Conservation (phyloP, 2,797 vertebrate genomes). For the Loris lydekkerianus region DNA sequence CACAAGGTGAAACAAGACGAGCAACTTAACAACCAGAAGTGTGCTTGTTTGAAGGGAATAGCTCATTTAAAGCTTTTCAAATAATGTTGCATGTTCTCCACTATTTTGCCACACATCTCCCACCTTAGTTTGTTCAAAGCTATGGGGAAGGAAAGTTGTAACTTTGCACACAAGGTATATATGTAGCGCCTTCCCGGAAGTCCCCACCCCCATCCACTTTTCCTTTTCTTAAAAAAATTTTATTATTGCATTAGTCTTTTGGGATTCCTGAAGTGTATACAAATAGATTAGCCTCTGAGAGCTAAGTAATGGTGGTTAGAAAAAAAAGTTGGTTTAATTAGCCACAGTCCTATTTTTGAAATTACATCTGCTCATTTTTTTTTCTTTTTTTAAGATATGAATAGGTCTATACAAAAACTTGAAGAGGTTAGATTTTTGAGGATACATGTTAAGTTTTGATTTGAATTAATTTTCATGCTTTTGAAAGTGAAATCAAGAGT, state of each 20-base stretch:
- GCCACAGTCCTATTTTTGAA: slow-evolving; percentile 80
- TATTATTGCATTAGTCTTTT: slow-evolving; percentile 83
- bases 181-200: slow-evolving; percentile 80
- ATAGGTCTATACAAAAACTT: slow-evolving; percentile 71
- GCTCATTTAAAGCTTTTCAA: slow-evolving; percentile 57
- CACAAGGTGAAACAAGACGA: slow-evolving; percentile 77
- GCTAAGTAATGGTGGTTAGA: slow-evolving; percentile 85
- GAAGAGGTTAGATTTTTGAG: slow-evolving; percentile 57
- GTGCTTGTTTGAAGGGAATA: not conserved
- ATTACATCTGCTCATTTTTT: slow-evolving; percentile 71
- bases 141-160: slow-evolving; percentile 70
- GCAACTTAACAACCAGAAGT: slow-evolving; percentile 65
- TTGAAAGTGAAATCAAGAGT: slow-evolving; percentile 81
- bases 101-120: slow-evolving; percentile 55
- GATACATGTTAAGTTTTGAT: slow-evolving; percentile 64
- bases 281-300: slow-evolving; percentile 85
- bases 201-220: not conserved
- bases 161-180: slow-evolving; percentile 82
- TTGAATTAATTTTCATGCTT: slow-evolving; percentile 77
- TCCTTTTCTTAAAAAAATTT: not conserved
- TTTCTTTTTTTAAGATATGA: slow-evolving; percentile 36
- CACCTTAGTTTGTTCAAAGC: not conserved
- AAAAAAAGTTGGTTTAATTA: slow-evolving; percentile 78
- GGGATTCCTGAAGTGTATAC: slow-evolving; percentile 85
- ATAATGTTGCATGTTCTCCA: not conserved